Base-by-base conservation (phyloP, 2,797 vertebrate species). In the Emydoidea blandingii region DNA sequence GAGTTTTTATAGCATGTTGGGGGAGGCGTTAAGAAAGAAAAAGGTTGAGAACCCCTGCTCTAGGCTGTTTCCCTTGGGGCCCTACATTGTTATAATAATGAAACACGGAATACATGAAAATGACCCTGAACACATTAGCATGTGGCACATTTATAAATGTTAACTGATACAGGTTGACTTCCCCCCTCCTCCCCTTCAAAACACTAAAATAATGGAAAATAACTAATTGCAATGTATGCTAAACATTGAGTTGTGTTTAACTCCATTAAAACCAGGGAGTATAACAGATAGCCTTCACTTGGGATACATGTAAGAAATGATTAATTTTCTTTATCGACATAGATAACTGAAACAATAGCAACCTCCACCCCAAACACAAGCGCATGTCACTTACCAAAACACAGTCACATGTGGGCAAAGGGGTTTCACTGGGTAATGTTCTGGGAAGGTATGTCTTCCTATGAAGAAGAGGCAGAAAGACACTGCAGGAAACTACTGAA, bases 261-360 rank as follows among this genome's bases (percentile, higher is more conserved):
- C 52, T 86, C 89, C 87, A 92, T 86, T 72, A 86, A 95, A 91
- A 79, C 85, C 85, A 76, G 57, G 94, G 86, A 85, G 88, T 0
- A 25, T 95, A 92, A 95, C 83, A 72, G 53, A 85, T 49, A 84
- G 88, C 79, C 90, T 96, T 96, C 94, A 95, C 95, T 95, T 89
- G 95, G 85, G 94, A 97, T 79, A 96, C 93, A 95, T 95, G 91
- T 93, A 90, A 93, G 88, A 93, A 91, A 31, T 79, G 80, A 96
- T 96, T 94, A 92, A 96, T 78, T 84, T 93, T 92, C 89, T 96
- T 96, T 95, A 93, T 87, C 84, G 93, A 94, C 89, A 95, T 94
- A 97, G 93, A 96, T 96, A 95, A 94, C 95, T 95, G 92, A 97
- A 97, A 97, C 96, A 97, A 94, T 96, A 96, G 96, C 89, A 83